phyloP scores from a whole-genome alignment of 2,113 vertebrate species.

The Mobula birostris region DNA sequence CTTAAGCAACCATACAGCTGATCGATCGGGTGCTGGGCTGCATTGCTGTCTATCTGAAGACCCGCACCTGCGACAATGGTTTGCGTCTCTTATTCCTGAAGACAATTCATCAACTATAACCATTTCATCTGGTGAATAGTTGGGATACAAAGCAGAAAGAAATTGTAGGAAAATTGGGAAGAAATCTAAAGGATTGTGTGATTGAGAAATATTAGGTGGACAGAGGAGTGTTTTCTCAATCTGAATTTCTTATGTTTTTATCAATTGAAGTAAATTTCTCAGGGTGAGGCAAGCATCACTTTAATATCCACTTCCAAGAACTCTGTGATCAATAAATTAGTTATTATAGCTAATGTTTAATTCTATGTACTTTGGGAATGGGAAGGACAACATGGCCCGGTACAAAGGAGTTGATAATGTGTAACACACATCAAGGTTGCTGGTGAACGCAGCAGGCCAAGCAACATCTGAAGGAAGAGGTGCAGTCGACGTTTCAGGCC shows the following conservation, averaged over 20 bases:
- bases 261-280: background rate
- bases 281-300: background rate
- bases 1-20: background rate
- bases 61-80: background rate
- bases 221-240: background rate
- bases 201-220: background rate
- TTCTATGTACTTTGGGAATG: background rate
- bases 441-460: no score
- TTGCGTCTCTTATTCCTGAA: background rate
- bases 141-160: background rate
- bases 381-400: background rate
- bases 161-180: background rate
- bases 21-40: background rate
- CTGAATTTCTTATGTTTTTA: background rate
- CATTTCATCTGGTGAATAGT: background rate
- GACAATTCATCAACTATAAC: background rate
- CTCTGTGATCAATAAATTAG: background rate
- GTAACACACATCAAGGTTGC: no score
- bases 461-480: no score
- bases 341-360: background rate
- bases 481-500: no score
- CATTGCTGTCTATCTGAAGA: background rate
- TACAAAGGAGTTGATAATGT: slow-evolving; percentile 5
- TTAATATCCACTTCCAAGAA: background rate
- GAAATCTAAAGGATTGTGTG: background rate